Evolutionary conservation across 1,140 invertebrate species (phyloP), one percentile per base, ranked within the genome.

Genomic region (Trichogramma pretiosum): DNA sequence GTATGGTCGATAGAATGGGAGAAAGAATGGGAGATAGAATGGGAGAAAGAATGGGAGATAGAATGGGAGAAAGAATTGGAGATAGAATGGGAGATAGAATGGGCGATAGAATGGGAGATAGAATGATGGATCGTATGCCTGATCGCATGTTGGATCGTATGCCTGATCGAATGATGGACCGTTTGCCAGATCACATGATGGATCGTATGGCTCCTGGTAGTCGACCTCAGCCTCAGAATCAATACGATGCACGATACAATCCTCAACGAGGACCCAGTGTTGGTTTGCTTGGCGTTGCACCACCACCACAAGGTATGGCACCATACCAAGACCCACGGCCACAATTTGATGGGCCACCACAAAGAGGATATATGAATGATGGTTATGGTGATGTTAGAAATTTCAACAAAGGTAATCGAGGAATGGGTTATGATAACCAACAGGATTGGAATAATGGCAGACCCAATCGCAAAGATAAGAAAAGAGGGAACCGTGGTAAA

Each of bases 71-170:
- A 0, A 61, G 60, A 44, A 63, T 65, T 54, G 58, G 55, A 3
- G 17, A 51, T 5, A 50, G 55, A 0, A 62, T 65, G 46, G 47
- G 50, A 3, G 55, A 56, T 11, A 50, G 53, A 10, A 60, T 58
- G 34, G 53, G 57, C 28, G 50, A 58, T 9, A 53, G 41, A 7
- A 59, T 74, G 65, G 64, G 56, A n/a, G n/a, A 18, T 62, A 77
- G 71, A 60, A 65, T 55, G 64, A 61, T 48, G 70, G 74, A 62
- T 67, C 66, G 18, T 61, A 58, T 24, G 57, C 59, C 41, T 48
- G 52, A 39, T 64, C 66, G 21, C 62, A 71, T 59, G 64, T 65
- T 32, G 63, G 64, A 22, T 71, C 61, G n/a, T n/a, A n/a, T n/a
- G n/a, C n/a, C n/a, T n/a, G n/a, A n/a, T n/a, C n/a, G n/a, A n/a